A percentile compares a stretch with the other conserved stretches of the same genome.
Conservation (phyloP, 2,797 vertebrate species). For the Cheirogaleus major region DNA sequence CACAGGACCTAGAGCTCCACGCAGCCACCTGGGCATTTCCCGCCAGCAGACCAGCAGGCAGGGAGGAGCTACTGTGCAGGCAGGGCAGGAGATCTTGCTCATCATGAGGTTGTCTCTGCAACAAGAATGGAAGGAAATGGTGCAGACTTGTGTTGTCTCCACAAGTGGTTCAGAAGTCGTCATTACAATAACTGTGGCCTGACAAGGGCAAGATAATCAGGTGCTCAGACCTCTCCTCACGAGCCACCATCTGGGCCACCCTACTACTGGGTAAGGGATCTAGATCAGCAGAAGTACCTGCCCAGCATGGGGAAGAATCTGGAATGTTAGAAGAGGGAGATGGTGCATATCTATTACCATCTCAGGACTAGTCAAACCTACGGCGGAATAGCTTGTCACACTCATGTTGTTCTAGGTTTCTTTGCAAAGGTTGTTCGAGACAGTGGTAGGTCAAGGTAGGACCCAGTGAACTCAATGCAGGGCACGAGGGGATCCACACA, state of each 20-base stretch:
- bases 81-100: too few species aligned
- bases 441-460: background rate
- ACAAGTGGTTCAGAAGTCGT: background rate
- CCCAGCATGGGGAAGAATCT: background rate
- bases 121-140: too few species aligned
- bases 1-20: background rate
- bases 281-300: background rate
- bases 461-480: background rate
- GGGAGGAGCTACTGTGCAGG: too few species aligned
- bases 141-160: background rate
- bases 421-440: background rate
- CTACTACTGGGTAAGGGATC: too few species aligned
- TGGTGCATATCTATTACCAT: rapidly evolving
- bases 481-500: background rate
- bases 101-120: background rate
- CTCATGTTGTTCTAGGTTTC: background rate
- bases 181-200: background rate
- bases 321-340: background rate
- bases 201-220: background rate
- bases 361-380: background rate
- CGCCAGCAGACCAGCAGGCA: background rate
- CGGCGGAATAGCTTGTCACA: background rate
- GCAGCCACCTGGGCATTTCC: background rate
- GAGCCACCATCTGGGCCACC: background rate
- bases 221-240: background rate